phyloP scores from a whole-genome alignment of 2,797 vertebrate species.

The Zenarchopterus dispar region DNA sequence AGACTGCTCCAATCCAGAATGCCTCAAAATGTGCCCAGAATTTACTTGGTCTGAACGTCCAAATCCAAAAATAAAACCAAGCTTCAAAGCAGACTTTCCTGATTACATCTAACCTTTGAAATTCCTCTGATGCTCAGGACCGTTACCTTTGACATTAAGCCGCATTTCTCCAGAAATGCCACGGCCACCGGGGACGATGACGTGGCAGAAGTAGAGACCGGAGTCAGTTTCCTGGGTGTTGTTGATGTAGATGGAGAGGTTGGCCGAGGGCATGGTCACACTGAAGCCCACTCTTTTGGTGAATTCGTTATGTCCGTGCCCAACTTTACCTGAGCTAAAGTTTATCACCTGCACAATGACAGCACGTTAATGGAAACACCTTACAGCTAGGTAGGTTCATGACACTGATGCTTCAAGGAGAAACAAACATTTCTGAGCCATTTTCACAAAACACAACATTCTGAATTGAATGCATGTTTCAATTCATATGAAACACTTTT shows the following conservation, averaged over 20 bases:
- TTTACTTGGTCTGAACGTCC: slow-evolving; percentile 7
- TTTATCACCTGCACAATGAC: slow-evolving; percentile 83
- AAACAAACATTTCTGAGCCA: neutral
- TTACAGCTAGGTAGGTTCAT: neutral
- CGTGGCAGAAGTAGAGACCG: slow-evolving; percentile 86
- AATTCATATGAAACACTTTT: neutral
- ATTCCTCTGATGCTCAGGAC: slow-evolving; percentile 9
- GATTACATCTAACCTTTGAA: slow-evolving; percentile 47
- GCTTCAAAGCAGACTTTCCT: neutral
- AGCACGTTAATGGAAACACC: neutral
- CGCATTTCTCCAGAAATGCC: slow-evolving; percentile 76
- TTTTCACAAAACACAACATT: neutral
- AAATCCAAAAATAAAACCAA: slow-evolving; percentile 9
- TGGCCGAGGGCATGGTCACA: slow-evolving; percentile 79
- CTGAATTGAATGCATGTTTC: neutral
- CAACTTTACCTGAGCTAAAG: slow-evolving; percentile 82
- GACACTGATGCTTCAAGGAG: neutral
- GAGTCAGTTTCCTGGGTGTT: slow-evolving; percentile 87
- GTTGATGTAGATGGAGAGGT: slow-evolving; percentile 91
- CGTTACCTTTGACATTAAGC: slow-evolving; percentile 84
- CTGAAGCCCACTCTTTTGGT: slow-evolving; percentile 83
- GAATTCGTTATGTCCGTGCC: slow-evolving; percentile 77
- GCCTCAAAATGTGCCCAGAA: slow-evolving; percentile 27
- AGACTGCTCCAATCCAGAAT: slow-evolving; percentile 24
- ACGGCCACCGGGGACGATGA: slow-evolving; percentile 79